Evolutionary conservation across 2,888 invertebrate genomes (phyloP).

Genomic region (Lysandra coridon): DNA sequence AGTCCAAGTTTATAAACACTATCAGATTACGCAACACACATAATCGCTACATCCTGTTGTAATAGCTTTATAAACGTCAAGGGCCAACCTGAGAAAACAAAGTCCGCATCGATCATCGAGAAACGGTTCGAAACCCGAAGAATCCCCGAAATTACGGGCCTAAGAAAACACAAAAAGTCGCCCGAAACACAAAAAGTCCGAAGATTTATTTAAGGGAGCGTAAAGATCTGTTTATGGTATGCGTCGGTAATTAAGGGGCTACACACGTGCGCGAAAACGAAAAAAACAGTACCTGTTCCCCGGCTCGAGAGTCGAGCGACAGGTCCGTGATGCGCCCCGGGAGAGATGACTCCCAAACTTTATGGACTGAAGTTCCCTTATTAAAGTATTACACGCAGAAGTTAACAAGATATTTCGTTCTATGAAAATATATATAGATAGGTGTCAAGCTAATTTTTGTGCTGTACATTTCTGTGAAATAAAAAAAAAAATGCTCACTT

Average conservation of each 20-base stretch:
- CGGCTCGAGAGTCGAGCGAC: constrained; percentile 59
- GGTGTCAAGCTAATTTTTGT: too few species aligned
- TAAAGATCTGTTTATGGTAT: constrained; percentile 82
- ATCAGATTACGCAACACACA: constrained; percentile 26
- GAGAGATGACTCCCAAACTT: constrained; percentile 60
- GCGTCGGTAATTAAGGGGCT: constrained; percentile 80
- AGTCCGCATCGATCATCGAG: constrained; percentile 70
- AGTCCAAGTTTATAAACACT: constrained; percentile 13
- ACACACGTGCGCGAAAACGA: constrained; percentile 75
- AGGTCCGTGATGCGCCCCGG: constrained; percentile 75
- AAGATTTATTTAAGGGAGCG: constrained; percentile 81
- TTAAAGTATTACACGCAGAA: too few species aligned
- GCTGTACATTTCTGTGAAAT: too few species aligned
- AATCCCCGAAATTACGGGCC: constrained; percentile 69
- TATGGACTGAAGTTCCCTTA: constrained; percentile 7
- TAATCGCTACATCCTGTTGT: constrained; percentile 18
- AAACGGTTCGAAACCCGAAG: constrained; percentile 65
- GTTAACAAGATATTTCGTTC: too few species aligned
- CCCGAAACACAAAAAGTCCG: constrained; percentile 47
- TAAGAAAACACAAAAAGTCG: constrained; percentile 70
- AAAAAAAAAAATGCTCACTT: too few species aligned
- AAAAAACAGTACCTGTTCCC: constrained; percentile 77
- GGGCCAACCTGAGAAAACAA: constrained; percentile 73
- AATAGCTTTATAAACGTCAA: constrained; percentile 40
- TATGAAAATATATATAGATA: too few species aligned